These are phyloP conservation scores for Papilio polyxenes DNA, from an alignment of 1,140 invertebrate genomes.

Conservation along the genomic window DNA sequence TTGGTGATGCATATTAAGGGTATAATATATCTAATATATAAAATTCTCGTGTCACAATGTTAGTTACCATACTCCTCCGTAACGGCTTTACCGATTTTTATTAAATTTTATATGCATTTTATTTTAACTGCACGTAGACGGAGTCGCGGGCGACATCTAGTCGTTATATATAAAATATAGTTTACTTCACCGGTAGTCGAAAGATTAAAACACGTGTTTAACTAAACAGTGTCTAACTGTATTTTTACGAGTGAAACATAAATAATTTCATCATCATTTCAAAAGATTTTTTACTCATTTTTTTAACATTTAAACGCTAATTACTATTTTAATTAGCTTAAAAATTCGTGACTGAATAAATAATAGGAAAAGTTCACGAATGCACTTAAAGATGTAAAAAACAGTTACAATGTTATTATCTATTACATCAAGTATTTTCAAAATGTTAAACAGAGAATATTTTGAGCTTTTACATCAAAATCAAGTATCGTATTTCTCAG, in stretches of 20 bases:
- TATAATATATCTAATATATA: too few relatives aligned
- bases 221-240: too few relatives aligned
- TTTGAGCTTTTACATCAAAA: background rate
- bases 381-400: background rate
- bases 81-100: too few relatives aligned
- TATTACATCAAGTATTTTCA: background rate
- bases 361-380: background rate
- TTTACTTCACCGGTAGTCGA: too few relatives aligned
- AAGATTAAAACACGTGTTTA: too few relatives aligned
- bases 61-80: too few relatives aligned
- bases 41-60: too few relatives aligned
- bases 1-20: too few relatives aligned
- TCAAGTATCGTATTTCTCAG: background rate
- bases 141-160: too few relatives aligned
- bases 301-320: slow-evolving; percentile 20
- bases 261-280: background rate
- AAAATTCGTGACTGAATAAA: slow-evolving; percentile 7
- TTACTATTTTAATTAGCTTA: slow-evolving; percentile 18
- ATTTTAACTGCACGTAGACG: too few relatives aligned
- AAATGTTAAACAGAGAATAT: background rate
- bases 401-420: background rate
- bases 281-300: background rate
- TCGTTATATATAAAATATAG: too few relatives aligned
- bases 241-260: background rate
- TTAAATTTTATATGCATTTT: too few relatives aligned